Base-by-base conservation (phyloP, 2,797 vertebrate species). In the Falco novaeseelandiae region DNA sequence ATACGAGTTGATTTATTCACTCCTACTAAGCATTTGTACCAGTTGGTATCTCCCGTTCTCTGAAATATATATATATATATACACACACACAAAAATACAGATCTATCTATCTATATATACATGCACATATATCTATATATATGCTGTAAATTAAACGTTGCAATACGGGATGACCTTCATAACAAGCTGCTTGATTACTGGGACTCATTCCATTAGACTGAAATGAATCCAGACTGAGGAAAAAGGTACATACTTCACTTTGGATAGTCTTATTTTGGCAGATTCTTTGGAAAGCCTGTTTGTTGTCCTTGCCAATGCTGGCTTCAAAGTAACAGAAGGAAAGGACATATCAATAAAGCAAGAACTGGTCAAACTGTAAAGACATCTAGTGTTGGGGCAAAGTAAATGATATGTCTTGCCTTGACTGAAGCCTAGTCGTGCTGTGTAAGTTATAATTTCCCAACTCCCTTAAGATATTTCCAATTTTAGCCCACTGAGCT, bases 161-260 rank as follows among this genome's bases (percentile, higher is more conserved):
- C 65, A 74, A 15, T 83, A 74, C 4, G 3, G 54, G 42, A 76
- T 90, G 89, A 95, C 91, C 85, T 95, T 96, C 91, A 83, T 65
- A 86, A 70, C 77, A 81, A 95, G 91, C 96, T 95, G 52, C 57
- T 89, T 94, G 76, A 55, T 69, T 81, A 63, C 82, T 69, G 76
- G 76, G 82, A 84, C 87, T 90, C 84, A 82, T 90, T 95, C 85
- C 82, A 89, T 66, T 63, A 80, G 49, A 61, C 51, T 74, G 87
- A 94, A 90, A 88, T 32, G 3, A 58, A 83, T 79, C 61, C 72
- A 89, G 72, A n/a, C 52, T 0, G 6, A 83, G 38, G 79, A 44
- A 94, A 85, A 86, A 93, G 85, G 55, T 87, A 59, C 34, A 51
- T 11, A 17, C 48, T 86, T 85, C 65, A 58, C 85, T 93, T 78